Evolutionary conservation across 2,888 invertebrate species (phyloP), one percentile per base, ranked within the genome.

Genomic region (Agriopis aurantiaria): DNA sequence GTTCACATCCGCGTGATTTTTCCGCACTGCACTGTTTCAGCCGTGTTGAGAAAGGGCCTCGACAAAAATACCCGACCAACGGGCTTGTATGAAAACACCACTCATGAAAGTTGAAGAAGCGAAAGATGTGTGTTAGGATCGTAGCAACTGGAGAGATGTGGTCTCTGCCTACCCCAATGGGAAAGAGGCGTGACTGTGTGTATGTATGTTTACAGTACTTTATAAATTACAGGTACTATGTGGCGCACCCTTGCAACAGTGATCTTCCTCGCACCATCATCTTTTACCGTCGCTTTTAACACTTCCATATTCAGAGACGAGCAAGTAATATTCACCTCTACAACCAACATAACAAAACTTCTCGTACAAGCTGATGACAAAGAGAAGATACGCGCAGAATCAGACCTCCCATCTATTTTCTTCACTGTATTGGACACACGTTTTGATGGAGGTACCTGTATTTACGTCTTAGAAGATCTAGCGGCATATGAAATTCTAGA

Each of bases 381-480:
- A 14, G 85, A 81, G 8, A 88, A 85, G 40, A 65, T 86, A 2
- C 80, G 83, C 52, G 68, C 81, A 3, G 87, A 87, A 46, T 65
- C 84, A 0, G 89, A 90, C 0, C 82, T 88, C 46, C 91, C 91
- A 0, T 83, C 88, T 1, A 86, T 92, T 68, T 91, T 91, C 68
- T 91, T 91, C 58, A 88, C 90, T 3, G 78, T 90, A 43, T 61
- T 82, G 0, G 89, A 90, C 64, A 80, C 87, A 0, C 86, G 81
- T 51, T 66, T 86, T 8, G 87, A 89, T 61, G 88, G 88, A 3
- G 91, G 89, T 0, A 83, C 84, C 40, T 90, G 91, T 72, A 87
- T 92, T 2, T 91, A 89, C n/a, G 90, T 90, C 0, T 67, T 92
- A 11, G 89, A 91, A 85, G 91, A 86, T 1, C 80, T 89, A 10